Evolutionary conservation across 2,888 invertebrate species (phyloP), one percentile per base, ranked within the genome.

Genomic region (Agelastica alni): DNA sequence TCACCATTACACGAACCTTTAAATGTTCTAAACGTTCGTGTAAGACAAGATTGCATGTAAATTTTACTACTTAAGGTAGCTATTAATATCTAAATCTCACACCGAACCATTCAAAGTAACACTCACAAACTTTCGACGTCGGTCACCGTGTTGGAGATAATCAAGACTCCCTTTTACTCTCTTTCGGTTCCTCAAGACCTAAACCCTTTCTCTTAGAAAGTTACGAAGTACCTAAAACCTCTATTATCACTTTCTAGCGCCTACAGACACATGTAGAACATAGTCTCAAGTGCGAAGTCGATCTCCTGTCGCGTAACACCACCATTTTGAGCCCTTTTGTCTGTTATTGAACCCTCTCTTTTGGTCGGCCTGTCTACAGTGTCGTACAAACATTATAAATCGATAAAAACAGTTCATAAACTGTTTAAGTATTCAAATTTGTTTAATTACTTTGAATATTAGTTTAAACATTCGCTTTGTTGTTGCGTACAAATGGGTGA

Each of bases 271-370:
- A 51, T 60, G 60, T 58, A 51, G 26, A 60, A 44, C 47, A 55
- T 36, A 43, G 42, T 56, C 47, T 55, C 18, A 34, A 59, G 51
- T 47, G 45, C 28, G 36, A 51, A 57, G 46, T 54, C 47, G 57
- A 46, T 47, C 42, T 51, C 49, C 31, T 45, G 52, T 60, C 55
- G 51, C 53, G 58, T 53, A 53, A 53, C 55, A 55, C 53, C 55
- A 51, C 60, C 37, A 55, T 60, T 56, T 55, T 53, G 53, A 52
- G 42, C 43, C 57, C 49, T 55, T 58, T 58, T 53, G 55, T 53
- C 26, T 53, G 55, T 53, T 53, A 53, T 53, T 51, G 58, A 60
- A 54, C 49, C 48, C 26, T 47, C 34, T 42, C n/a, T 36, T 36
- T 48, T 10, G 39, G 14, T 18, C 37, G 13, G 18, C 10, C 16